A percentile compares a stretch with the other conserved stretches of the same genome.
Evolutionary conservation across 2,888 invertebrate genomes (phyloP).

Genomic region (Boloria selene): DNA sequence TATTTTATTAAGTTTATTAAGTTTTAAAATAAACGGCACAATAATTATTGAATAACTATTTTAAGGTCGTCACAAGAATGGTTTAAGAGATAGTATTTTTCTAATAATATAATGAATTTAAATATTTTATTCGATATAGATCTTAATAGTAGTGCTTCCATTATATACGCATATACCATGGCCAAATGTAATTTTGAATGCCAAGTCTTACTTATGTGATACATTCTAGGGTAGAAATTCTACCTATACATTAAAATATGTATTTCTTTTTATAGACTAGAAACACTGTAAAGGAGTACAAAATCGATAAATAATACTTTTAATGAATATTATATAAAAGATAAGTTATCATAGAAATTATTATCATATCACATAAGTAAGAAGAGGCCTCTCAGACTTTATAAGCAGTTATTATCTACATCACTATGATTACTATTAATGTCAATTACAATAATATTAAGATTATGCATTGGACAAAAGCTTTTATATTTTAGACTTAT

Average conservation of each 20-base stretch:
- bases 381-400: neutral
- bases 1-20: slow-evolving; percentile 3
- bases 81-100: slow-evolving; percentile 28
- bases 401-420: slow-evolving; percentile 49
- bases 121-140: slow-evolving; percentile 39
- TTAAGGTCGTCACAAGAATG: slow-evolving; percentile 18
- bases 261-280: no score
- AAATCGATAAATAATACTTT: no score
- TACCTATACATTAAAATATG: no score
- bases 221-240: no score
- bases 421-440: slow-evolving; percentile 46
- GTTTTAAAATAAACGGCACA: slow-evolving; percentile 16
- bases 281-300: no score
- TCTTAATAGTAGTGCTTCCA: slow-evolving; percentile 64
- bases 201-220: slow-evolving; percentile 3
- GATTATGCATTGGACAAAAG: slow-evolving; percentile 41
- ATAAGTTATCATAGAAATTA: no score
- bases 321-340: no score
- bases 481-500: slow-evolving; percentile 39
- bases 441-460: slow-evolving; percentile 42
- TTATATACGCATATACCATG: slow-evolving; percentile 50
- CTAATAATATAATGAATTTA: slow-evolving; percentile 38
- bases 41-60: slow-evolving; percentile 14
- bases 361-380: slow-evolving; percentile 5
- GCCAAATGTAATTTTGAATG: slow-evolving; percentile 52